Evolutionary conservation across 2,797 vertebrate genomes (phyloP).

Genomic region (Neostethus bicornis): DNA sequence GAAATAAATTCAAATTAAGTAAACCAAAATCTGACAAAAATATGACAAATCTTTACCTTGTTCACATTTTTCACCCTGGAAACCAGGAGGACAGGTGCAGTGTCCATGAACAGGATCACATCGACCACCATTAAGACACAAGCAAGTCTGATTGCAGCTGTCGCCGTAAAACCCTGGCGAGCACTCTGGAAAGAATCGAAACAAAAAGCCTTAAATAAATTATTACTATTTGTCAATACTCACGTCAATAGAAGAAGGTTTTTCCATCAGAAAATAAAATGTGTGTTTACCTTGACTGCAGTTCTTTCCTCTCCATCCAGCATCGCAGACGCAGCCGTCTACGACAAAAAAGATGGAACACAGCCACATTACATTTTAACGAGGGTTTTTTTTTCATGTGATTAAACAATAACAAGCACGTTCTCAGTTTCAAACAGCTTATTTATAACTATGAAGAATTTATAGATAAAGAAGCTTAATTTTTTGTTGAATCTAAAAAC

Average conservation of each 20-base stretch:
- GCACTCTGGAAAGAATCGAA: slow-evolving; percentile 77
- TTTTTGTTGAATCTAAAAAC: no score
- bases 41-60: slow-evolving; percentile 69
- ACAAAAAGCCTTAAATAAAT: background rate
- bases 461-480: no score
- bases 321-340: slow-evolving; percentile 89
- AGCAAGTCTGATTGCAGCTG: slow-evolving; percentile 80
- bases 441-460: no score
- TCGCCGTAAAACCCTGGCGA: slow-evolving; percentile 83
- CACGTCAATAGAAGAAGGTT: background rate
- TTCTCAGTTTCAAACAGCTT: no score
- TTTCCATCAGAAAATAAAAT: background rate
- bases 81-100: slow-evolving; percentile 84
- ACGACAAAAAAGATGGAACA: slow-evolving; percentile 25
- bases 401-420: no score
- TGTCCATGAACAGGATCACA: slow-evolving; percentile 82
- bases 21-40: background rate
- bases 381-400: no score
- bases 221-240: background rate
- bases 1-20: background rate
- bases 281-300: slow-evolving; percentile 85
- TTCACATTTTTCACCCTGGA: slow-evolving; percentile 80
- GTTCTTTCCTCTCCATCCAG: slow-evolving; percentile 88
- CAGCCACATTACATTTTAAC: background rate
- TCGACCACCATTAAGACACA: slow-evolving; percentile 79